A percentile compares a stretch with the other conserved stretches of the same genome.
Evolutionary conservation across 2,888 invertebrate species (phyloP).

Genomic region (Lepidochitona cinerea): DNA sequence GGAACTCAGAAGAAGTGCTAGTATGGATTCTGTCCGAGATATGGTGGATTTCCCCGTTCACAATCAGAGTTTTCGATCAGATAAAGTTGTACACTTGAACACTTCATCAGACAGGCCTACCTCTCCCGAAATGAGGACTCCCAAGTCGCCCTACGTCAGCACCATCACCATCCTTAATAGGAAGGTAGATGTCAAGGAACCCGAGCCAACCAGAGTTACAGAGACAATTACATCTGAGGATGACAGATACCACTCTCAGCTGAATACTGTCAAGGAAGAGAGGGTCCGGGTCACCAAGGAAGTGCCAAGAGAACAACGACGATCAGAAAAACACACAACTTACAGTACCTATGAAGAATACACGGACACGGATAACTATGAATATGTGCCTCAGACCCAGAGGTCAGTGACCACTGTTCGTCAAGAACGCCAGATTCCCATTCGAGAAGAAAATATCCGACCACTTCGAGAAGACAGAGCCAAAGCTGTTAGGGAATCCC

Average conservation of each 20-base stretch:
- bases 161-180: constrained; percentile 10
- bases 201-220: constrained; percentile 22
- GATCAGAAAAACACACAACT: background rate
- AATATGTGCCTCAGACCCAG: background rate
- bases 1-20: background rate
- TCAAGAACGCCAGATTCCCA: background rate
- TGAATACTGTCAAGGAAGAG: background rate
- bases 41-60: background rate
- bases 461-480: background rate
- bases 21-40: constrained; percentile 4
- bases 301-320: background rate
- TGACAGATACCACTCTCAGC: constrained; percentile 7
- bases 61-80: background rate
- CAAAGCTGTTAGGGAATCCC: background rate
- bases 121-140: background rate
- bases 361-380: background rate
- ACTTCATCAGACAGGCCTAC: background rate
- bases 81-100: background rate
- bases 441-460: background rate
- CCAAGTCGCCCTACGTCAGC: constrained; percentile 7
- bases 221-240: constrained; percentile 21
- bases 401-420: background rate
- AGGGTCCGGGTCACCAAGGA: background rate
- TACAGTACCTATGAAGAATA: background rate
- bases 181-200: constrained; percentile 10